Percentiles rank a stretch among this genome's conserved stretches.
Evolutionary conservation across 2,113 vertebrate genomes (phyloP).

Genomic region (Scomber colias): DNA sequence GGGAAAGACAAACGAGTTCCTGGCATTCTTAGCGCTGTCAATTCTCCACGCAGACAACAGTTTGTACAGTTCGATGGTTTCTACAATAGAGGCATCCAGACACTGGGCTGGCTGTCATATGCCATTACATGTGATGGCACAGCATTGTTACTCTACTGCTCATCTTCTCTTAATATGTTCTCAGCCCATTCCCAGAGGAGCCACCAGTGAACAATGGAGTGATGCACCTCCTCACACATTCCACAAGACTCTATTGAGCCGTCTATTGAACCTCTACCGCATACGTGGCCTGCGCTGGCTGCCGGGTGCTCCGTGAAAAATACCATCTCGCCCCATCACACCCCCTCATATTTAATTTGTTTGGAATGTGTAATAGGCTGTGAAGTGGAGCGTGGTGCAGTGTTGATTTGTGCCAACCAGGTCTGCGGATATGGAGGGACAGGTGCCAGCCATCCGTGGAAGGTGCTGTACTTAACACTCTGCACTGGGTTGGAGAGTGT

Average conservation of each 20-base stretch:
- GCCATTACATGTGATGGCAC: slow-evolving; percentile 67
- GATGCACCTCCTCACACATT: slow-evolving; percentile 71
- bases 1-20: slow-evolving; percentile 46
- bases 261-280: slow-evolving; percentile 79
- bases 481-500: slow-evolving; percentile 49
- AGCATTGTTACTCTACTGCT: slow-evolving; percentile 69
- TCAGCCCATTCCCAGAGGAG: slow-evolving; percentile 69
- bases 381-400: slow-evolving; percentile 65
- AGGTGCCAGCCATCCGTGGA: slow-evolving; percentile 68
- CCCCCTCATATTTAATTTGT: slow-evolving; percentile 68
- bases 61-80: slow-evolving; percentile 38
- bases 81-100: slow-evolving; percentile 61
- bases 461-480: slow-evolving; percentile 74
- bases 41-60: slow-evolving; percentile 52
- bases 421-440: slow-evolving; percentile 64
- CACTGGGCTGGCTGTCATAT: slow-evolving; percentile 69
- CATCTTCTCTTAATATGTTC: slow-evolving; percentile 59
- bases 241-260: slow-evolving; percentile 74
- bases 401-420: slow-evolving; percentile 66
- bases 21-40: slow-evolving; percentile 30
- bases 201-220: slow-evolving; percentile 73
- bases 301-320: slow-evolving; percentile 48
- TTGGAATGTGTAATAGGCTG: slow-evolving; percentile 71
- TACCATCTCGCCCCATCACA: slow-evolving; percentile 47
- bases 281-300: slow-evolving; percentile 46